Evolutionary conservation across 1,140 invertebrate species (phyloP).

Genomic region (Neotoxoptera formosana): DNA sequence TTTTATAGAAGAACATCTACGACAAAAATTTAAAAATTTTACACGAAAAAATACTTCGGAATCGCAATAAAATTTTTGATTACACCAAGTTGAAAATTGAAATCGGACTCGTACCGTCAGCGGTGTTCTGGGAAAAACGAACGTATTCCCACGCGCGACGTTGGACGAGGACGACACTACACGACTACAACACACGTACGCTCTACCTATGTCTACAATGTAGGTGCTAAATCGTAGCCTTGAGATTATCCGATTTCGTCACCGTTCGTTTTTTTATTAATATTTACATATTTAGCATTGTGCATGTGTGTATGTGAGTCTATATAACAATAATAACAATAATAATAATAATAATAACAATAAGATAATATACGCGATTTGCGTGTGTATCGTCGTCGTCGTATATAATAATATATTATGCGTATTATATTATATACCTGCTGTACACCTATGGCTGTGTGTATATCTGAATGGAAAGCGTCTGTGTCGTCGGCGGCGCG

Average conservation of each 20-base stretch:
- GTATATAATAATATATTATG: not conserved
- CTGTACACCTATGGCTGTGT: not conserved
- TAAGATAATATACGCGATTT: not conserved
- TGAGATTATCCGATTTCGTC: slow-evolving; percentile 4
- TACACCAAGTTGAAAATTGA: not conserved
- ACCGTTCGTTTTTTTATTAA: not conserved
- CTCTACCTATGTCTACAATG: not conserved
- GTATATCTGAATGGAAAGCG: slow-evolving; percentile 13
- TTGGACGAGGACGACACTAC: not conserved
- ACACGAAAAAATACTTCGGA: not conserved
- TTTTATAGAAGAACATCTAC: not conserved
- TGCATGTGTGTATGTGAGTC: not conserved
- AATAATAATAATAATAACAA: not conserved
- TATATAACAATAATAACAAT: not conserved
- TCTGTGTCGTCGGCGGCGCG: not conserved
- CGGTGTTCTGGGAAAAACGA: not conserved
- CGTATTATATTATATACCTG: not conserved
- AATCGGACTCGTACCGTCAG: not conserved
- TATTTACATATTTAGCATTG: not conserved
- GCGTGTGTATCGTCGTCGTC: not conserved
- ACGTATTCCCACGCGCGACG: not conserved
- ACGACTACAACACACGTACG: too few relatives aligned
- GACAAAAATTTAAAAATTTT: slow-evolving; percentile 6
- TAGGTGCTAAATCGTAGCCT: not conserved
- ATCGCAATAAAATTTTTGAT: not conserved